Percentiles rank a stretch among this genome's conserved stretches.
phyloP scores from a whole-genome alignment of 30 jellyfish, hydroid and myxozoan genomes.

The Turritopsis dohrnii region DNA sequence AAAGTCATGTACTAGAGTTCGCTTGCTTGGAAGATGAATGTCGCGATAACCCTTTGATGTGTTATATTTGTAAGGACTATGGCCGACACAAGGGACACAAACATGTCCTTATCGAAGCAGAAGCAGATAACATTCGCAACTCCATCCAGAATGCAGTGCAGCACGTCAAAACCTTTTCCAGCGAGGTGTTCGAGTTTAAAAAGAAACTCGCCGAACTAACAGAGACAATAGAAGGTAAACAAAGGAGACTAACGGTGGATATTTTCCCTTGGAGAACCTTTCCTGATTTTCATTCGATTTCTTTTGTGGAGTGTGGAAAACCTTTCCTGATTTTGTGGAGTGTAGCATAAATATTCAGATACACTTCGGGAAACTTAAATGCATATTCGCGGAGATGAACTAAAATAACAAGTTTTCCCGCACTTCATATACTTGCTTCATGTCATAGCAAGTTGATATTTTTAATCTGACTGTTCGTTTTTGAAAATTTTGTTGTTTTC shows the following conservation, averaged over 20 bases:
- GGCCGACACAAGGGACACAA: constrained; percentile 95
- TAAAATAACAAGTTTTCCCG: no score
- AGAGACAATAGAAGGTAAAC: constrained; percentile 86
- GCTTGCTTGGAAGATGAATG: constrained; percentile 91
- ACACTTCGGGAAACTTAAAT: no score
- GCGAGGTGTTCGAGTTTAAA: constrained; percentile 75
- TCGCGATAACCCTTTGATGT: constrained; percentile 74
- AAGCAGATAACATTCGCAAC: constrained; percentile 80
- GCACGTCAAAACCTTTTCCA: constrained; percentile 78
- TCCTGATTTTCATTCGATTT: no score
- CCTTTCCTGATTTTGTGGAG: no score
- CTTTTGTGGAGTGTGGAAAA: no score
- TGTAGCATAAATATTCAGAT: no score
- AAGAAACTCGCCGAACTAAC: constrained; percentile 59
- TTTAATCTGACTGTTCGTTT: no score
- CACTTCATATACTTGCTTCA: no score
- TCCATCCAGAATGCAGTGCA: constrained; percentile 74
- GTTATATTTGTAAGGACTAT: constrained; percentile 93
- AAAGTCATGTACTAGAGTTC: constrained; percentile 84
- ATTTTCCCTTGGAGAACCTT: background rate
- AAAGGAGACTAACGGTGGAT: background rate
- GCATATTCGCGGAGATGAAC: no score
- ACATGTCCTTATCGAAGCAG: constrained; percentile 77
- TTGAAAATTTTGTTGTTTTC: no score
- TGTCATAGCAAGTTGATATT: no score